These are phyloP conservation scores for Harpagifer antarcticus DNA, from an alignment of 2,797 vertebrate genomes.

Conservation along the genomic window DNA sequence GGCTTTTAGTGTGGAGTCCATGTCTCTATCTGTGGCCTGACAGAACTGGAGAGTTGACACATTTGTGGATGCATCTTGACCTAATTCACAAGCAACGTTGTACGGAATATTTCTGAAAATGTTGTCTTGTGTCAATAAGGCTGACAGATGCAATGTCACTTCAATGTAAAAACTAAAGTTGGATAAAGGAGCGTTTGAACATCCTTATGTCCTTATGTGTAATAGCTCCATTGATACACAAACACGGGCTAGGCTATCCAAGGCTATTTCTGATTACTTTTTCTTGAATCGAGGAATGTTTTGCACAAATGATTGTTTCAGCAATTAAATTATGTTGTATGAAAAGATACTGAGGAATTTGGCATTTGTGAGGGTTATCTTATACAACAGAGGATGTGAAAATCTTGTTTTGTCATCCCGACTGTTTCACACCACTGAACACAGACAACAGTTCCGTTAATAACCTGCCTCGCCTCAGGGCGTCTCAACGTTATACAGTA, in stretches of 20 bases:
- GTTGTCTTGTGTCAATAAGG: neutral
- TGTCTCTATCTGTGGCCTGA: neutral
- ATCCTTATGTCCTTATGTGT: neutral
- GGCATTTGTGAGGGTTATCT: neutral
- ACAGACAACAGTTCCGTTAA: constrained; percentile 13
- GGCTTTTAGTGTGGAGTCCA: neutral
- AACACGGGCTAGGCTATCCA: no score
- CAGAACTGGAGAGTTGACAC: neutral
- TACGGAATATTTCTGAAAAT: neutral
- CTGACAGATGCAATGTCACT: neutral
- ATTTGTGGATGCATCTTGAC: neutral
- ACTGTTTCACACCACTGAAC: constrained; percentile 36
- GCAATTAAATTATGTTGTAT: no score
- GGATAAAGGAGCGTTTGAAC: neutral
- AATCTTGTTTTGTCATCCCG: constrained; percentile 2
- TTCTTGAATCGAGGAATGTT: no score
- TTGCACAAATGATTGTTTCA: no score
- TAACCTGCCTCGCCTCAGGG: neutral
- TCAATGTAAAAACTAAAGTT: neutral
- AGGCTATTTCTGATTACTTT: no score
- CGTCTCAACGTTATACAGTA: neutral
- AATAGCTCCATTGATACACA: neutral
- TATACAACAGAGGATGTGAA: neutral
- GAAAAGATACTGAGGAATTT: neutral
- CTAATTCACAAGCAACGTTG: neutral